Base-by-base conservation (phyloP, 2,888 invertebrate species). In the Lymantria monacha region DNA sequence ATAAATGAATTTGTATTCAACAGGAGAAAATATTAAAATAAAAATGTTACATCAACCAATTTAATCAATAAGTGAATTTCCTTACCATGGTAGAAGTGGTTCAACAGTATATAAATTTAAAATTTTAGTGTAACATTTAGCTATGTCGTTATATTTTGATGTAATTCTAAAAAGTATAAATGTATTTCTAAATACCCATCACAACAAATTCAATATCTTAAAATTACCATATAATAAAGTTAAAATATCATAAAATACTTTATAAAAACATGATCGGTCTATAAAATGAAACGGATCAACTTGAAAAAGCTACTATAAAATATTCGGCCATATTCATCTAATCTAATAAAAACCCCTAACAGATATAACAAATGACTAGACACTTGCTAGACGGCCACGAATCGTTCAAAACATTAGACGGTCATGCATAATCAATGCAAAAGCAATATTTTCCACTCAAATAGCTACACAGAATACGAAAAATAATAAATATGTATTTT, bases 371-470 rank as follows among this genome's bases (percentile, higher is more conserved):
- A 73, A 73, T 70, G 68, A 70, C 70, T 71, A 68, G 66, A 62
- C 62, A 63, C 53, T 55, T 44, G 61, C 51, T 71, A 68, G 66
- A 62, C 62, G 63, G 52, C 55, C 42, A 60, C 48, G 53, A 63
- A 62, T 57, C 62, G 46, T 70, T 73, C 68, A 63, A 61, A 67
- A 62, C 63, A 71, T 68, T 71, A 66, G 61, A 66, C 69, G 72
- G 74, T 81, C 83, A 81, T 76, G 70, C 77, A 76, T 76, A 81
- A 84, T 85, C 83, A 82, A 85, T 81, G 72, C 60, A 70, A 79
- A 78, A 77, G 72, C 77, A 87, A 87, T 86, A 86, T 85, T 86
- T 86, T 86, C 84, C 84, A 73, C 83, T 80, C 83, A 82, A 86
- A 83, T 76, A 79, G 75, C 72, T 74, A 68, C 61, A 70, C 71